Conservation (phyloP, 1,140 invertebrate species). For the Papilio glaucus region DNA sequence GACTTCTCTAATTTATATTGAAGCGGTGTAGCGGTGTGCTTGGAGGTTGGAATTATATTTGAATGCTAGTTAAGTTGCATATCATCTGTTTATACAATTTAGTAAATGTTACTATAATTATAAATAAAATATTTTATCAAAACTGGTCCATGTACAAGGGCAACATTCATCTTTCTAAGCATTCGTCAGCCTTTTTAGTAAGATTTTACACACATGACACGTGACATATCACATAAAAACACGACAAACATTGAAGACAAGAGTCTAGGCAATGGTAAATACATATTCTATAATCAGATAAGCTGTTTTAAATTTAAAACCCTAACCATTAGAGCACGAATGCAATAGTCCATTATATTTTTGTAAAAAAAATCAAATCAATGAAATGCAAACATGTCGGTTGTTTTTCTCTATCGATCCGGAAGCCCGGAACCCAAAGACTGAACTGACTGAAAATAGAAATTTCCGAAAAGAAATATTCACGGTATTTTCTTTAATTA, state of each 20-base stretch:
- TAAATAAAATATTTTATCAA: not conserved
- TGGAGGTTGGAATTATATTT: not conserved
- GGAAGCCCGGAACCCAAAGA: not conserved
- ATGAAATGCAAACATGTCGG: not conserved
- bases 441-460: not conserved
- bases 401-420: not conserved
- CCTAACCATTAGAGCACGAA: not conserved
- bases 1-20: constrained; percentile 1
- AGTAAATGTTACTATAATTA: not conserved
- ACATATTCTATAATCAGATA: no score
- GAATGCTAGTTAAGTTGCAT: not conserved
- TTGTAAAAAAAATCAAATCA: constrained; percentile 1
- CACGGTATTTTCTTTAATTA: not conserved
- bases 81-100: not conserved
- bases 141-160: not conserved
- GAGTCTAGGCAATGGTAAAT: no score
- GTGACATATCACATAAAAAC: no score
- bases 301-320: no score
- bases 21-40: not conserved
- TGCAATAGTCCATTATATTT: not conserved
- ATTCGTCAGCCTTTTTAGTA: no score
- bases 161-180: not conserved
- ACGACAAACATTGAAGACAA: no score
- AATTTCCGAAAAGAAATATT: not conserved
- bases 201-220: no score